Percentiles rank a stretch among this genome's conserved stretches.
These are phyloP conservation scores for Drosophila yooni DNA, from an alignment of 2,888 invertebrate genomes.

Conservation along the genomic window DNA sequence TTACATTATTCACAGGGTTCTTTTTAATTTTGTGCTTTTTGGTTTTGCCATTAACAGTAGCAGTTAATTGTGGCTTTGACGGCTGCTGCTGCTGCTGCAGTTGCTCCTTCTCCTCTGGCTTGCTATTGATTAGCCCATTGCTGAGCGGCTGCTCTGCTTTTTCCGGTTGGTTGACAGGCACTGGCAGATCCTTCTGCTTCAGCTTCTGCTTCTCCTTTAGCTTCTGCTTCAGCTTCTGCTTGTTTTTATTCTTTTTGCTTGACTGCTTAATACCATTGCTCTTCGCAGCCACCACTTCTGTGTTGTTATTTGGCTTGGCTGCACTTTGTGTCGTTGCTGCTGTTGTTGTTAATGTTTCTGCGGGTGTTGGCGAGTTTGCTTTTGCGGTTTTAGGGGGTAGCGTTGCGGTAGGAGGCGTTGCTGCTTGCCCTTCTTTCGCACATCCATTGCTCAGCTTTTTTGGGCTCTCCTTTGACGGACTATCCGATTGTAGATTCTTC, in stretches of 20 bases:
- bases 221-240: constrained; percentile 5
- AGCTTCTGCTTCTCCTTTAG: background rate
- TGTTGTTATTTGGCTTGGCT: constrained; percentile 43
- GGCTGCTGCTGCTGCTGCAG: background rate
- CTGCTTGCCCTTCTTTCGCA: background rate
- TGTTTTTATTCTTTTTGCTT: background rate
- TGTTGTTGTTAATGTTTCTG: constrained; percentile 8
- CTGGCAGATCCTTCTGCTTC: background rate
- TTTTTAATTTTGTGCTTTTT: constrained; percentile 25
- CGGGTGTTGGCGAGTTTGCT: background rate
- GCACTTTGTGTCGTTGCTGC: background rate
- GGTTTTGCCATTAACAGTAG: constrained; percentile 55
- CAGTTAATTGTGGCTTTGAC: background rate
- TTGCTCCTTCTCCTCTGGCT: constrained; percentile 2
- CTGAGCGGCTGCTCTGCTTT: constrained; percentile 2
- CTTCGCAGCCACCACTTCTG: constrained; percentile 30
- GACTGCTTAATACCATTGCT: constrained; percentile 37
- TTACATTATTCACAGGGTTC: constrained; percentile 18
- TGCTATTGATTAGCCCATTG: constrained; percentile 59
- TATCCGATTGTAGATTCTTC: constrained; percentile 31
- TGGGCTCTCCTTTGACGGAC: constrained; percentile 19
- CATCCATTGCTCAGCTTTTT: constrained; percentile 47
- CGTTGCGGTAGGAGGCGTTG: background rate
- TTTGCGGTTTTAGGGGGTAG: background rate
- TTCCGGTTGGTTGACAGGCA: constrained; percentile 3